These are phyloP conservation scores for Chlorops oryzae DNA, from an alignment of 1,140 invertebrate species.

Conservation along the genomic window DNA sequence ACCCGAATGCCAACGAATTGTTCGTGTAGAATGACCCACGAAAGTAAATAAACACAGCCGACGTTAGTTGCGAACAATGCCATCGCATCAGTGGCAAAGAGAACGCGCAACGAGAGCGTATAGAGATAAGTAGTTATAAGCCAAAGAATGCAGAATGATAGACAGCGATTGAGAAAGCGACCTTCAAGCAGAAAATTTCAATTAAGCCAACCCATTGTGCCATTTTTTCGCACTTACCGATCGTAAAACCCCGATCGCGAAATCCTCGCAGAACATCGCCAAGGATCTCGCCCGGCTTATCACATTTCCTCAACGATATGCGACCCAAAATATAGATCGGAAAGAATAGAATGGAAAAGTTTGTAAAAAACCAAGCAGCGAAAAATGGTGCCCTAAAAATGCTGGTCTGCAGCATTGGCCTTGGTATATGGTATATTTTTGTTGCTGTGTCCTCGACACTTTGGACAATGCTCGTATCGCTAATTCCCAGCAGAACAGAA, in stretches of 20 bases:
- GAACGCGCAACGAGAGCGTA: conserved; percentile 73
- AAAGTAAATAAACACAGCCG: conserved; percentile 85
- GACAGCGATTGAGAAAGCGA: conserved; percentile 76
- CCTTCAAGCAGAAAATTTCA: conserved; percentile 49
- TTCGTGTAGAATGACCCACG: conserved; percentile 93
- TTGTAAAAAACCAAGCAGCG: conserved; percentile 92
- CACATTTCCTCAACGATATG: conserved; percentile 64
- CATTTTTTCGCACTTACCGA: conserved; percentile 55
- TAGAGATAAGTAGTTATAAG: conserved; percentile 90
- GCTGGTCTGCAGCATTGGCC: conserved; percentile 27
- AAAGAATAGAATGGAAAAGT: conserved; percentile 86
- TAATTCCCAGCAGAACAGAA: conserved; percentile 47
- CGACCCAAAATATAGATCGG: conserved; percentile 77
- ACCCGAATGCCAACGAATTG: conserved; percentile 93
- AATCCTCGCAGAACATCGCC: conserved; percentile 75
- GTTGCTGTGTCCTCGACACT: conserved; percentile 43
- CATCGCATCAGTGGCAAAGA: conserved; percentile 86
- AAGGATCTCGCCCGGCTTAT: conserved; percentile 66
- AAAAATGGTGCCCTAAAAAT: conserved; percentile 79
- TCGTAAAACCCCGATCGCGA: conserved; percentile 78
- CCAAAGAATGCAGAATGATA: conserved; percentile 84
- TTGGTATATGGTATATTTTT: conserved; percentile 44
- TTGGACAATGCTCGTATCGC: conserved; percentile 44
- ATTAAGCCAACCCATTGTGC: neutral
- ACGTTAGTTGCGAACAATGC: conserved; percentile 89